Base-by-base conservation (phyloP, 2,113 vertebrate genomes). In the Amblyornis subalaris region DNA sequence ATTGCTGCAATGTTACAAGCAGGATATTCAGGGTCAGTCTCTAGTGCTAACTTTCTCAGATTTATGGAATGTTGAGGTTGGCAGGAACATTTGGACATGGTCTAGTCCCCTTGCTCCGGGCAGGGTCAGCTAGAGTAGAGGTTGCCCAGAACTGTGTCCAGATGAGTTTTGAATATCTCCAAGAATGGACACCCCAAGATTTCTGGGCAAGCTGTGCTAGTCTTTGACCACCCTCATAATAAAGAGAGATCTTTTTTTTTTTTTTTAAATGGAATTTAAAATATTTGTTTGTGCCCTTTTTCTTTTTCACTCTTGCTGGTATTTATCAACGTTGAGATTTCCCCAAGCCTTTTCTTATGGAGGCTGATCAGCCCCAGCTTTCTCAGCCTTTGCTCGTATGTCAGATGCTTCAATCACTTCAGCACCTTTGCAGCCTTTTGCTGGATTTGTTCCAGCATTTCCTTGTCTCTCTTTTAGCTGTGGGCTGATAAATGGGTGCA, bases 361-460 rank as follows among this genome's bases (percentile, higher is more conserved):
- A 42, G 29, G 18, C 16, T 67, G 20, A 13, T 23, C 6, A 42
- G 8, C 19, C 42, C 26, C 23, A 55, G 5, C 28, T 72, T 53
- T 73, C 55, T 79, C 18, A 33, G 45, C 19, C 17, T 89, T 25
- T 53, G 14, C 4, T 60, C 0, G 0, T 45, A 14, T 9, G 4
- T 75, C 36, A 51, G 58, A 40, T 48, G 12, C 38, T 83, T 53
- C 22, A 44, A 4, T 75, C 29, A 6, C 28, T 38, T 79, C 14
- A 35, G 10, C 26, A 62, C 5, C 31, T 57, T 33, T 78, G 40
- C 31, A 74, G 47, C 44, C 22, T 60, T 48, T 67, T 54, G 24
- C 61, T 82, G 33, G 42, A 29, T 5, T 61, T 26, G 7, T 4
- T 44, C 12, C 65, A 81, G 54, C 10, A 6, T 3, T 4, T 55